A percentile compares a stretch with the other conserved stretches of the same genome.
Evolutionary conservation across 37 sponge, comb jelly and placozoan genomes (phyloP).

Genomic region (Beroe ovata): DNA sequence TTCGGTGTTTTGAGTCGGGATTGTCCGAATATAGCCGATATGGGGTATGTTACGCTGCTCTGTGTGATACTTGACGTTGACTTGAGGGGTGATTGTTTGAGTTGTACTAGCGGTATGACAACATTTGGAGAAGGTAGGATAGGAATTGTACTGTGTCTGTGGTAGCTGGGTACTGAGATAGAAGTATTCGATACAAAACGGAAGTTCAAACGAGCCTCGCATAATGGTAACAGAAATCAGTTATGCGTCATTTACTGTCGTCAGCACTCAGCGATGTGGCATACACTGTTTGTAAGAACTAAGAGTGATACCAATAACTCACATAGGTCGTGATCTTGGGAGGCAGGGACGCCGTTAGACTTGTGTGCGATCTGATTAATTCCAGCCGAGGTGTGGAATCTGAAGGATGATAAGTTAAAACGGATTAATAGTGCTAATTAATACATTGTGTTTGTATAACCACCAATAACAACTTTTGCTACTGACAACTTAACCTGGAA

Average conservation of each 20-base stretch:
- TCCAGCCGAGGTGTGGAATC: slow-evolving; percentile 96
- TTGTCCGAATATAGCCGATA: slow-evolving; percentile 33
- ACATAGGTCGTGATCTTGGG: slow-evolving; percentile 21
- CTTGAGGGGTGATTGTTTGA: slow-evolving; percentile 52
- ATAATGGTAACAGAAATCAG: too few species aligned
- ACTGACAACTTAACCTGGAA: too few species aligned
- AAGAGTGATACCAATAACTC: too few species aligned
- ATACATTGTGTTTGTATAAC: too few species aligned
- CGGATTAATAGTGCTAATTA: too few species aligned
- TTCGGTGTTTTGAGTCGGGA: slow-evolving; percentile 58
- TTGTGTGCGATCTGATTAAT: slow-evolving; percentile 31
- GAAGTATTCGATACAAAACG: too few species aligned
- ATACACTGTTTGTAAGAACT: too few species aligned
- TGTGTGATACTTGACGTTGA: neutral
- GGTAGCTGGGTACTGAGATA: slow-evolving; percentile 43
- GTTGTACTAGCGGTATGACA: slow-evolving; percentile 10
- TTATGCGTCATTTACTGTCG: too few species aligned
- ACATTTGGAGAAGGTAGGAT: slow-evolving; percentile 32
- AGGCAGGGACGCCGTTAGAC: slow-evolving; percentile 45
- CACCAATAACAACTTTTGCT: too few species aligned
- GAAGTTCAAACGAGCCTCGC: too few species aligned
- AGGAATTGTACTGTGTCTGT: slow-evolving; percentile 54
- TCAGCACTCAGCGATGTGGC: too few species aligned
- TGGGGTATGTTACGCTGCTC: neutral
- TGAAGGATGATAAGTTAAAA: too few species aligned